phyloP scores from a whole-genome alignment of 2,888 invertebrate genomes.

The Diplolepis rosae region DNA sequence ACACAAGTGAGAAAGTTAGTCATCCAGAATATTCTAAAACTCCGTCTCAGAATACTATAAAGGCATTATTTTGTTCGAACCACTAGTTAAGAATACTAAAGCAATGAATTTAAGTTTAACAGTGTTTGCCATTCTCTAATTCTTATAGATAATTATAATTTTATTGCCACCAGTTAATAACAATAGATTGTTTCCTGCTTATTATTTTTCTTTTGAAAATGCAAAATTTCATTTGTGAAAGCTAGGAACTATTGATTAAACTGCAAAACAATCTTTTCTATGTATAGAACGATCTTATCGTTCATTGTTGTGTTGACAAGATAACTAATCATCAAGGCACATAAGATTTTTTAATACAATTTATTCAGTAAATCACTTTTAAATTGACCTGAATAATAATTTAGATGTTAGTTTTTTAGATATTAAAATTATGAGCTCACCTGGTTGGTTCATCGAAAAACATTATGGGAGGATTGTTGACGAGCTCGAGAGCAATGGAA shows the following conservation, averaged over 20 bases:
- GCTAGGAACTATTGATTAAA: background rate
- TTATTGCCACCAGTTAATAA: background rate
- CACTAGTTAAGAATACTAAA: constrained; percentile 14
- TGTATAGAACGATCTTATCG: background rate
- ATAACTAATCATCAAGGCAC: background rate
- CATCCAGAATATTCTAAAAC: constrained; percentile 6
- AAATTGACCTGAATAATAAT: background rate
- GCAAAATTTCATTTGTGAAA: background rate
- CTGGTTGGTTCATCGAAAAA: constrained; percentile 97
- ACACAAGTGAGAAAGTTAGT: constrained; percentile 20
- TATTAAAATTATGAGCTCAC: constrained; percentile 65
- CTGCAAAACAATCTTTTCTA: background rate
- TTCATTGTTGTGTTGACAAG: background rate
- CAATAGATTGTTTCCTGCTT: background rate
- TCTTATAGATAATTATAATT: background rate
- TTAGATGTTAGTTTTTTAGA: background rate
- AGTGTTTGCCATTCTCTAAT: background rate
- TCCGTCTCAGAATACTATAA: constrained; percentile 10
- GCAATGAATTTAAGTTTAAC: background rate
- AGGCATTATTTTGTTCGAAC: constrained; percentile 18
- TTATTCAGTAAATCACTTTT: too few species aligned
- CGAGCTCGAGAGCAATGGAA: constrained; percentile 94
- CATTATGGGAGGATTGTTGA: constrained; percentile 98
- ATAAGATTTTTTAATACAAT: too few species aligned
- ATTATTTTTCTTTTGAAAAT: background rate